These are phyloP conservation scores for Amblyraja radiata DNA, from an alignment of 2,797 vertebrate species.

Conservation along the genomic window DNA sequence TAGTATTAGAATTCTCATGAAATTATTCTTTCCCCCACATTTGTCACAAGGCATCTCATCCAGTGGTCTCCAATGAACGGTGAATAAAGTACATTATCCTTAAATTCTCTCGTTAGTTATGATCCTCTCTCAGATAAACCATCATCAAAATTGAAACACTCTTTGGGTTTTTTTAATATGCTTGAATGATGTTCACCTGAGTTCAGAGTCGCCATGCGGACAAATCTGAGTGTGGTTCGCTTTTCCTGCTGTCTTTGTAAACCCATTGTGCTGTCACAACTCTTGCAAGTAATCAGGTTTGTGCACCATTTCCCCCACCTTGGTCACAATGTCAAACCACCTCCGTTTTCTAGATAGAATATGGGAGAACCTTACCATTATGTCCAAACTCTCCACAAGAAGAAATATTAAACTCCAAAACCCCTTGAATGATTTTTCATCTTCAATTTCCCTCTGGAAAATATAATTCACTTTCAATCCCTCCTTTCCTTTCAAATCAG, in stretches of 20 bases:
- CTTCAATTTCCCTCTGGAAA: not conserved
- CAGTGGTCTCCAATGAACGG: not conserved
- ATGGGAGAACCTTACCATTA: not conserved
- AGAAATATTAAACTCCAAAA: not conserved
- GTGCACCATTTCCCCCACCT: not conserved
- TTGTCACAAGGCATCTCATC: not conserved
- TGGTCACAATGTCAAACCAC: not conserved
- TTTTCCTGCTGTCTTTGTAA: not conserved
- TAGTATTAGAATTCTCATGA: not conserved
- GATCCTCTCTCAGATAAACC: not conserved
- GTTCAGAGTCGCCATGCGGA: not conserved
- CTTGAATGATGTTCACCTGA: not conserved
- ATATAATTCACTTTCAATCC: not conserved
- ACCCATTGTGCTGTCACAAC: not conserved
- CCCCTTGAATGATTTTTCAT: not conserved
- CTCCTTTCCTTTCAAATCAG: not conserved
- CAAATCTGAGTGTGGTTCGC: not conserved
- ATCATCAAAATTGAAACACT: not conserved
- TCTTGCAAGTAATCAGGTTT: not conserved
- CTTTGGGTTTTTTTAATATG: not conserved
- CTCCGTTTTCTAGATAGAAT: not conserved
- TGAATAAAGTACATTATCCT: not conserved
- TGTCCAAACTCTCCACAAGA: not conserved
- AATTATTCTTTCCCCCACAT: no score
- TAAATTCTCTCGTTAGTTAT: not conserved